Base-by-base conservation (phyloP, 1,140 invertebrate genomes). In the Chionoecetes opilio region DNA sequence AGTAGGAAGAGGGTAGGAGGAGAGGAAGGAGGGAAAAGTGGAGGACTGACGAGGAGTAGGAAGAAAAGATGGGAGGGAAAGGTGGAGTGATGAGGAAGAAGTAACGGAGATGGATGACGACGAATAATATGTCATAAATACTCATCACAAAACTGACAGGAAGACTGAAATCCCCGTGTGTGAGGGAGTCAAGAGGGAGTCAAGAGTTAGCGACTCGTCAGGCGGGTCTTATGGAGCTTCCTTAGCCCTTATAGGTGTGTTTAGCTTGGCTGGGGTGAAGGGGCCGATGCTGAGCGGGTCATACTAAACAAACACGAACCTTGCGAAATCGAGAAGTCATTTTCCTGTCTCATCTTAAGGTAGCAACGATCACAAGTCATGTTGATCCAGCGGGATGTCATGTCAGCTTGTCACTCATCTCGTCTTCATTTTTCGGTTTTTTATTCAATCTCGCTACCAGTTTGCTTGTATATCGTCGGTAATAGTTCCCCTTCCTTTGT, bases 261-360 rank as follows among this genome's bases (percentile, higher is more conserved):
- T 75, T 75, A 75, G 63, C 63, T 75, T 75, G 63, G 63, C 63
- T 26, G 63, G n/a, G 63, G 63, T 75, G 63, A n/a, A 17, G n/a
- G 63, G 63, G 63, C 53, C 63, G 63, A 3, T n/a, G 63, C 11
- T n/a, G 63, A 26, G 21, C 46, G 8, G 46, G 46, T 53, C 46
- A 53, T 9, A 17, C 46, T 17, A 53, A 75, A 26, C 63, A 75
- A 75, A 75, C 63, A 11, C n/a, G 63, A n/a, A 21, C 63, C 63
- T n/a, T 75, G 63, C 6, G n/a, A 26, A 21, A n/a, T 5, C 63
- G 11, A 3, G 63, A 2, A n/a, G 63, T 75, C 63, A 75, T n/a
- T 75, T 75, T 75, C 63, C 63, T 75, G 63, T 75, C 63, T 17
- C 63, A 21, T 75, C 63, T 75, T 21, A 75, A 75, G 63, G 63